A percentile compares a stretch with the other conserved stretches of the same genome.
phyloP scores from a whole-genome alignment of 2,113 vertebrate genomes.

The Ptyas mucosa region DNA sequence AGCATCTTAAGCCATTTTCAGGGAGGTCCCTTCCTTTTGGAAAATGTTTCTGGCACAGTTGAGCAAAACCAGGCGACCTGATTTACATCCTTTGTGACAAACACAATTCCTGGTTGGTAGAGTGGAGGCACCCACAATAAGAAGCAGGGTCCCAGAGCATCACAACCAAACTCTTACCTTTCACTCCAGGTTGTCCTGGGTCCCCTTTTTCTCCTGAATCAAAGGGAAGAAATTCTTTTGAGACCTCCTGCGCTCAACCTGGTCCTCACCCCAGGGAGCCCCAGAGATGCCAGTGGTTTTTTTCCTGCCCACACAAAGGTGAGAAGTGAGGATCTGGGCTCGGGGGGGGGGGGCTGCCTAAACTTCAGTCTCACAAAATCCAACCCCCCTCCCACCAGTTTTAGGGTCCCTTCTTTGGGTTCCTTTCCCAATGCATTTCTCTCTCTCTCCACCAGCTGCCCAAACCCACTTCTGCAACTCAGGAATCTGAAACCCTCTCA shows the following conservation, averaged over 20 bases:
- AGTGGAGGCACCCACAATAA: neutral
- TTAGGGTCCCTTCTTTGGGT: neutral
- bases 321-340: neutral
- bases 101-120: neutral
- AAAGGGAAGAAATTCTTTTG: too few relatives aligned
- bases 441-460: neutral
- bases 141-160: neutral
- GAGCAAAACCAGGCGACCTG: neutral
- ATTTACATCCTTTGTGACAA: neutral
- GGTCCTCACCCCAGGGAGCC: neutral
- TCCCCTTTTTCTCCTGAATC: neutral
- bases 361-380: neutral
- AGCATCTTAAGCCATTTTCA: too few relatives aligned
- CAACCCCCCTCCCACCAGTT: neutral
- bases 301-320: neutral
- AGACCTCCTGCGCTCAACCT: neutral
- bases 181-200: neutral
- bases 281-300: neutral
- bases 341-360: neutral
- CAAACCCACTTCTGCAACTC: neutral
- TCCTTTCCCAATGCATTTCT: neutral
- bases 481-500: accelerated
- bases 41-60: neutral
- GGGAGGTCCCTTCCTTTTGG: neutral
- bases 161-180: neutral